Evolutionary conservation across 2,888 invertebrate genomes (phyloP).

Genomic region (Limnephilus marmoratus): DNA sequence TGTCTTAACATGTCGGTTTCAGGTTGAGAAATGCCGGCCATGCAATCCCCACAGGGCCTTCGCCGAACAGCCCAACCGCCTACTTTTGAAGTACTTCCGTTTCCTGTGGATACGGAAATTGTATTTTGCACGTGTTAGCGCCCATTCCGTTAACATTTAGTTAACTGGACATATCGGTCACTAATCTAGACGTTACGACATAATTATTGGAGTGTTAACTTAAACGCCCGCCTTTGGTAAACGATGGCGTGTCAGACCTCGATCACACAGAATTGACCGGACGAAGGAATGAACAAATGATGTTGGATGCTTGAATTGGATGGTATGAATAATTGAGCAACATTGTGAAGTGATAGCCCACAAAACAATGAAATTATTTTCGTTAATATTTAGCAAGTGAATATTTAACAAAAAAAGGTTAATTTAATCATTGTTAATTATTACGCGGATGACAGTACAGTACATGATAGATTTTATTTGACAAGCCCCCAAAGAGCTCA

Average conservation of each 20-base stretch:
- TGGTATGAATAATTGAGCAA: too few species aligned
- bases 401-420: too few species aligned
- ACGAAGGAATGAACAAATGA: not conserved
- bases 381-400: too few species aligned
- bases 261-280: not conserved
- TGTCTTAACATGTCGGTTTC: not conserved
- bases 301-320: not conserved
- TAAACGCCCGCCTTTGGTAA: not conserved
- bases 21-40: not conserved
- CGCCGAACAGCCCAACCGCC: not conserved
- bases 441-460: too few species aligned
- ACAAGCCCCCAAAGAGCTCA: too few species aligned
- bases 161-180: not conserved
- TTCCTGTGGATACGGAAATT: not conserved
- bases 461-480: too few species aligned
- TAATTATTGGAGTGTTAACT: not conserved
- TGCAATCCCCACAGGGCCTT: not conserved
- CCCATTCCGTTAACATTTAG: not conserved
- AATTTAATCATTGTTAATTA: too few species aligned
- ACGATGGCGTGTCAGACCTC: not conserved
- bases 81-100: not conserved
- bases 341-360: too few species aligned
- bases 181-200: not conserved
- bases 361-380: too few species aligned
- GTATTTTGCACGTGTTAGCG: not conserved